Evolutionary conservation across 1,140 invertebrate species (phyloP), one percentile per base, ranked within the genome.

Genomic region (Drosophila sp.): DNA sequence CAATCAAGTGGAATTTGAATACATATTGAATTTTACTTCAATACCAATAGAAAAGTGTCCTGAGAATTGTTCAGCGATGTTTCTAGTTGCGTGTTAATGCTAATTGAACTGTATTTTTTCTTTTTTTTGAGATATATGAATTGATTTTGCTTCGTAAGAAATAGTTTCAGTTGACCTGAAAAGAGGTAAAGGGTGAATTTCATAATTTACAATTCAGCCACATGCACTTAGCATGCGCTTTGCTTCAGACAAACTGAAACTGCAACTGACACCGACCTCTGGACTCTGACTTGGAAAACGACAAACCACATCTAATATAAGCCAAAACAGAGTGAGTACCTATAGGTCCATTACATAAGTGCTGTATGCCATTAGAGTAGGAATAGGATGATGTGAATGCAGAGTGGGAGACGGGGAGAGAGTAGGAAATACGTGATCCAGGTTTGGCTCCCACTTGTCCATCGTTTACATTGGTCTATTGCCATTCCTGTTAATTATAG

Each of bases 401-500:
- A 17, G 7, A 17, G 3, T 1, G 35, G 8, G 35, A 7, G 32
- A 33, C 2, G 8, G 32, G 3, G 32, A 33, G 38, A 40, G 38
- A 40, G 8, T 3, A 5, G 23, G 23, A 3, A 27, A 25, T 47
- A 47, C 44, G 44, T 47, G 44, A 3, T 23, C 5, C 44, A 38
- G 10, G 35, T 38, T 38, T 10, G 35, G 10, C 44, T 23, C 23
- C 44, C 44, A 50, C 23, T 23, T 47, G 23, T 17, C 17, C 44
- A 50, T 27, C 23, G 25, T 47, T 11, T 23, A 47, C 17, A 17
- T 47, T 23, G 35, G 35, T 38, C 35, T 38, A 11, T 38, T 10
- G 44, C 44, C 44, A 47, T 50, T 50, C 44, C 44, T 50, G 44
- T 41, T 69, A 62, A 69, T 69, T 69, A 69, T 40, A 33, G 23